Evolutionary conservation across 30 jellyfish, hydroid and myxozoan species (phyloP), one percentile per base, ranked within the genome.

Genomic region (Clytia hemisphaerica): DNA sequence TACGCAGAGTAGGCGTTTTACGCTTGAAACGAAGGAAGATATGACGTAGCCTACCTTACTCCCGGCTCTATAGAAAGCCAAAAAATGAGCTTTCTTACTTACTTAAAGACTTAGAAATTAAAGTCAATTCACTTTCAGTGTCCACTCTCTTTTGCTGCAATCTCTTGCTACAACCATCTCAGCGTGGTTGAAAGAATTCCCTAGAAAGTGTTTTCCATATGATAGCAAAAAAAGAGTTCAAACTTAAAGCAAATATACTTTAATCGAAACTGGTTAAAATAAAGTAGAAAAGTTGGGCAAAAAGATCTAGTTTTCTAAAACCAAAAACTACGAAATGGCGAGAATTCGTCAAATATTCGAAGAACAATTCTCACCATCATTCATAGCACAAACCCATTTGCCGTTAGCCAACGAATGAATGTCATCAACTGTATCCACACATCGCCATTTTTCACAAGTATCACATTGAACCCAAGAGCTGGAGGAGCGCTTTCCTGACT

Each of bases 381-480:
- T 80, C 98, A 89, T 89, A 9, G 33, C 45, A 47, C 98, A 89
- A 22, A 62, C 60, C 98, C 98, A 89, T 40, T 74, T 73, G 12
- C 70, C 83, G 34, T 51, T 68, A 1, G 68, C 60, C 42, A 1
- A 66, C 76, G 1, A 57, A 67, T 4, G 44, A 48, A 59, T 4
- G 57, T 70, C 74, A 21, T 58, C 81, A 0, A 37, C 67, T 24
- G 51, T 32, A 33, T 89, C 92, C 28, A 89, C 66, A 33, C 85
- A 45, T 42, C 98, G 72, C 98, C 98, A 89, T 63, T 89, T 89
- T 51, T 69, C 90, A 72, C 98, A 89, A 12, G 45, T 70, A 42
- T 89, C 98, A 55, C 98, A 89, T 37, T 89, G 98, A n/a, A 89
- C 93, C 98, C 98, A 89, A 15, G 40, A 21, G 44, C n/a, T n/a